A percentile compares a stretch with the other conserved stretches of the same genome.
Evolutionary conservation across 2,888 invertebrate species (phyloP).

Genomic region (Cheilosia vernalis): DNA sequence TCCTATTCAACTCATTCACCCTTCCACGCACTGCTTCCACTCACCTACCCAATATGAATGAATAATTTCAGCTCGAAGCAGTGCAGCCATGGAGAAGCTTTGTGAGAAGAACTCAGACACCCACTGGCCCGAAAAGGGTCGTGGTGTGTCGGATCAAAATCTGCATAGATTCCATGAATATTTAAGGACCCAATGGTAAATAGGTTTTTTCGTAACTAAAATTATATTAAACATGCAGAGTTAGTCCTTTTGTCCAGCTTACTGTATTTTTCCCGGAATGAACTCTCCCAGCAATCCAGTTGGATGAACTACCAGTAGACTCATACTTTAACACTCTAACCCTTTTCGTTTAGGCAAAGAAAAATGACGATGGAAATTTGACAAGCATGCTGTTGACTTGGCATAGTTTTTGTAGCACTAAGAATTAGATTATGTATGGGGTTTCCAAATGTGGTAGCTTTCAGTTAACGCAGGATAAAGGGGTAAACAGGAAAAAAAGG

Average conservation of each 20-base stretch:
- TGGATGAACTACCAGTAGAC: constrained; percentile 2
- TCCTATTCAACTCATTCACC: constrained; percentile 1
- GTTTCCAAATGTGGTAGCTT: constrained; percentile 31
- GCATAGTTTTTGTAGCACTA: background rate
- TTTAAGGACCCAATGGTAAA: constrained; percentile 27
- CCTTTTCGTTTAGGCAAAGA: background rate
- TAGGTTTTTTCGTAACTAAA: constrained; percentile 21
- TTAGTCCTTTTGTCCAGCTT: constrained; percentile 27
- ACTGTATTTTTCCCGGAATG: background rate
- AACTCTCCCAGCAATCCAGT: background rate
- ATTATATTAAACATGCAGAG: constrained; percentile 40
- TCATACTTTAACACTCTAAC: background rate
- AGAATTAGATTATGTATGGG: constrained; percentile 47
- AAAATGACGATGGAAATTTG: constrained; percentile 18
- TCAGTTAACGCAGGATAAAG: background rate
- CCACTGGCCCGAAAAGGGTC: background rate
- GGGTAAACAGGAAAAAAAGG: constrained; percentile 15
- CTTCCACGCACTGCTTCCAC: background rate
- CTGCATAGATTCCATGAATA: constrained; percentile 43
- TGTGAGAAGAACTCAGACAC: background rate
- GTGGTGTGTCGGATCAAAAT: constrained; percentile 32
- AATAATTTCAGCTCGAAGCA: constrained; percentile 26
- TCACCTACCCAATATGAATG: constrained; percentile 12
- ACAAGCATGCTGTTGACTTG: constrained; percentile 21
- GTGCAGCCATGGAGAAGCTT: background rate